Percentiles rank a stretch among this genome's conserved stretches.
phyloP scores from a whole-genome alignment of 2,888 invertebrate genomes.

The Digitonthophagus gazella region DNA sequence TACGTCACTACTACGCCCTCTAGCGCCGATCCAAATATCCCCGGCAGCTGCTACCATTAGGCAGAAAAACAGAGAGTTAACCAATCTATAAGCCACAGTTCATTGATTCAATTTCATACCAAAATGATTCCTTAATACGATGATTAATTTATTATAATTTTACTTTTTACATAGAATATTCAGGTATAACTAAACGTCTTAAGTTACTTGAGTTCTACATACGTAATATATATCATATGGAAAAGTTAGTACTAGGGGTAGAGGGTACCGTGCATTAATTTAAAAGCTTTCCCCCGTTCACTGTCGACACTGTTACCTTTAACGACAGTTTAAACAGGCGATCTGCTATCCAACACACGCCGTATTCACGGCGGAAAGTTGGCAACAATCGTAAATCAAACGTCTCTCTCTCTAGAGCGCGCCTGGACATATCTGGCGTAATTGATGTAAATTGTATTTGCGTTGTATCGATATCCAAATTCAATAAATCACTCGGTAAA shows the following conservation, averaged over 20 bases:
- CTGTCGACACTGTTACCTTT: not conserved
- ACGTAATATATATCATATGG: not conserved
- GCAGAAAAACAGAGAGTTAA: conserved; percentile 33
- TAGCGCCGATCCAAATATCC: conserved; percentile 38
- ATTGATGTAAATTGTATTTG: conserved; percentile 12
- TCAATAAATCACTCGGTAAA: not conserved
- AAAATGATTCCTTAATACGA: not conserved
- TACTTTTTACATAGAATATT: not conserved
- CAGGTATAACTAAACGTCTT: no score
- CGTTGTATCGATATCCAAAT: conserved; percentile 1
- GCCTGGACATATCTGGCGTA: not conserved
- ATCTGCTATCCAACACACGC: not conserved
- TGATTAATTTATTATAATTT: no score
- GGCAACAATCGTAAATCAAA: conserved; percentile 11
- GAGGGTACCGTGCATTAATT: not conserved
- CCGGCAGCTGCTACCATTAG: conserved; percentile 38
- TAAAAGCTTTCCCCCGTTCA: not conserved
- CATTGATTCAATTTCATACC: conserved; percentile 28
- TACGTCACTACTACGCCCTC: conserved; percentile 35
- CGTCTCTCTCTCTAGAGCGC: not conserved
- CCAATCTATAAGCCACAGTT: conserved; percentile 31
- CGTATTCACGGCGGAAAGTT: not conserved
- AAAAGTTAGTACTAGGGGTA: not conserved
- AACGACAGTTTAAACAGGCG: not conserved
- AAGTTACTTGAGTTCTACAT: not conserved